These are phyloP conservation scores for Dastarcus helophoroides DNA, from an alignment of 2,888 invertebrate species.

Conservation along the genomic window DNA sequence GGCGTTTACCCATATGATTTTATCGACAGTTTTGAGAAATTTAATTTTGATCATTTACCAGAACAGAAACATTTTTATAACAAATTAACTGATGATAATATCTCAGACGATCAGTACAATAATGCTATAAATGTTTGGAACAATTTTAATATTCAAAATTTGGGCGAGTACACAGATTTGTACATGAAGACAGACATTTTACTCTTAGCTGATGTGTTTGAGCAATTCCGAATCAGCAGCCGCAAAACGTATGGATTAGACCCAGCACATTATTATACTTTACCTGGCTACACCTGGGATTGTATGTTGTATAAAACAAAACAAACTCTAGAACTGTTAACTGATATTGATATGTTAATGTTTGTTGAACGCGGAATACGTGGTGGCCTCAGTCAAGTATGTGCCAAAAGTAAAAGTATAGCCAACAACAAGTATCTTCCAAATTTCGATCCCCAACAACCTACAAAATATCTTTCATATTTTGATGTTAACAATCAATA, in stretches of 20 bases:
- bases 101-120: slow-evolving; percentile 21
- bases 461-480: slow-evolving; percentile 12
- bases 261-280: slow-evolving; percentile 21
- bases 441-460: slow-evolving; percentile 8
- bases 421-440: slow-evolving; percentile 1
- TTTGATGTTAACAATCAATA: slow-evolving; percentile 15
- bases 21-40: slow-evolving; percentile 17
- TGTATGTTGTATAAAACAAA: slow-evolving; percentile 21
- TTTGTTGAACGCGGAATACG: not conserved
- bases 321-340: not conserved
- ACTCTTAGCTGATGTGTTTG: slow-evolving; percentile 28
- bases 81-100: slow-evolving; percentile 14
- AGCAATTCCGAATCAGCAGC: slow-evolving; percentile 25
- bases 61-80: slow-evolving; percentile 18
- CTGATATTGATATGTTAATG: slow-evolving; percentile 17
- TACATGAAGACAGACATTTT: slow-evolving; percentile 30
- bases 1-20: slow-evolving; percentile 28
- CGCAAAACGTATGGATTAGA: slow-evolving; percentile 24
- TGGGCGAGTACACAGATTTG: slow-evolving; percentile 28
- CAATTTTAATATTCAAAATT: slow-evolving; percentile 21
- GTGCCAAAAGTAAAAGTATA: not conserved
- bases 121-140: slow-evolving; percentile 28
- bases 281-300: slow-evolving; percentile 23
- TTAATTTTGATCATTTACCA: slow-evolving; percentile 20
- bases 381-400: not conserved